phyloP scores from a whole-genome alignment of 2,888 invertebrate species.

The Opisthograptis luteolata region DNA sequence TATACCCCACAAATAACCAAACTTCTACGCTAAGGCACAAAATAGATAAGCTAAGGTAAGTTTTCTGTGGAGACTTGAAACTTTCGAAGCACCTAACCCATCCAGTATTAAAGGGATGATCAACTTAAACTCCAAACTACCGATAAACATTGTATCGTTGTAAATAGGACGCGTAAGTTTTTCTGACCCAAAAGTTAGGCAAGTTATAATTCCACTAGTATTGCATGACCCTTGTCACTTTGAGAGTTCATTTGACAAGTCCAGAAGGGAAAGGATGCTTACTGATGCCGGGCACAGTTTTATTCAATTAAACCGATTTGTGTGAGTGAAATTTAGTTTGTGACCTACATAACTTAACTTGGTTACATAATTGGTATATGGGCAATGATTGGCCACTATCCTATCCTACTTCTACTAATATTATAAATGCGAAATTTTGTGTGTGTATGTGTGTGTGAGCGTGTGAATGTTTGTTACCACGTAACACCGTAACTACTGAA shows the following conservation, averaged over 20 bases:
- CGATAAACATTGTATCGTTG: slow-evolving; percentile 30
- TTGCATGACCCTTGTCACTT: slow-evolving; percentile 36
- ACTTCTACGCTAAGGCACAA: too few species aligned
- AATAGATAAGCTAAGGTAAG: neutral
- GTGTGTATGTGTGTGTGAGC: too few species aligned
- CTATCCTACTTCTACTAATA: too few species aligned
- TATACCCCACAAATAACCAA: too few species aligned
- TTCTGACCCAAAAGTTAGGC: slow-evolving; percentile 34
- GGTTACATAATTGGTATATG: too few species aligned
- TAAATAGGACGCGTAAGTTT: slow-evolving; percentile 31
- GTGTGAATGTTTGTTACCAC: too few species aligned
- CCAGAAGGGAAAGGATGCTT: slow-evolving; percentile 8
- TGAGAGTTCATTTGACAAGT: slow-evolving; percentile 31
- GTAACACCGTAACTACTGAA: too few species aligned
- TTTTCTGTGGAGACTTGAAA: neutral
- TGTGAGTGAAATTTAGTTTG: slow-evolving; percentile 10
- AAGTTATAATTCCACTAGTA: slow-evolving; percentile 27
- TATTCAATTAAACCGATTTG: slow-evolving; percentile 33
- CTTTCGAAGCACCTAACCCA: neutral
- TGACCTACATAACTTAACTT: too few species aligned
- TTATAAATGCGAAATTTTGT: too few species aligned
- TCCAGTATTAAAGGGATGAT: slow-evolving; percentile 1
- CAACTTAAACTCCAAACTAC: slow-evolving; percentile 20
- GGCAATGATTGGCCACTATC: too few species aligned
- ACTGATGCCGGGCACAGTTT: slow-evolving; percentile 29